Percentiles rank a stretch among this genome's conserved stretches.
phyloP scores from a whole-genome alignment of 2,888 invertebrate species.

The Sclerodermus sp. region DNA sequence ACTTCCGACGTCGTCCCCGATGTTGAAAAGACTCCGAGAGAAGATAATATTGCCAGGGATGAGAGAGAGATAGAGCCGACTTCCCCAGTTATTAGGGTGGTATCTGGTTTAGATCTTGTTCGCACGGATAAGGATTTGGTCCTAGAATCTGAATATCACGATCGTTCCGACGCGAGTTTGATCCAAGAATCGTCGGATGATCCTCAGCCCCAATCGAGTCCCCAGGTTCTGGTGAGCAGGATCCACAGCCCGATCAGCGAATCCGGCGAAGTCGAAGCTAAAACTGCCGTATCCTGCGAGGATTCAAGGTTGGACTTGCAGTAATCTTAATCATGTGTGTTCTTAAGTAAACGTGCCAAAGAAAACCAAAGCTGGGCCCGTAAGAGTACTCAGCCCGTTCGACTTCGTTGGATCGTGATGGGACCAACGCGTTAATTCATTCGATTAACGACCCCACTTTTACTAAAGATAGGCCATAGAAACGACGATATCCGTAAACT shows the following conservation, averaged over 20 bases:
- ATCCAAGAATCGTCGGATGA: too few species aligned
- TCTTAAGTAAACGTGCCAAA: constrained; percentile 41
- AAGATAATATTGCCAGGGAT: too few species aligned
- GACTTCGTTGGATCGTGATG: constrained; percentile 24
- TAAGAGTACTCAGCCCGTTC: constrained; percentile 27
- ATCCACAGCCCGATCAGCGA: constrained; percentile 8
- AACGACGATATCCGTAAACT: neutral
- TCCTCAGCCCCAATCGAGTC: neutral
- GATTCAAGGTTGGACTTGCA: constrained; percentile 19
- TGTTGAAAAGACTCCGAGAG: too few species aligned
- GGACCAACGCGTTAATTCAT: constrained; percentile 26
- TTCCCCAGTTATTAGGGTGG: too few species aligned
- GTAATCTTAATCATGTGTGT: constrained; percentile 32
- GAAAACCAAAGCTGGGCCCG: constrained; percentile 23
- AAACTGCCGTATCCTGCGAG: neutral
- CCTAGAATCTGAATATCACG: too few species aligned
- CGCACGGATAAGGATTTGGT: too few species aligned
- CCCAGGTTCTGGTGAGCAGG: neutral
- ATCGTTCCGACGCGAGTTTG: too few species aligned
- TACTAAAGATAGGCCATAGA: too few species aligned
- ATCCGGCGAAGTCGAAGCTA: constrained; percentile 9
- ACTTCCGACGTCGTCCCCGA: too few species aligned
- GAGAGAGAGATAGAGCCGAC: too few species aligned
- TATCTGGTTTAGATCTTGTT: too few species aligned
- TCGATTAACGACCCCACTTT: too few species aligned